Percentiles rank a stretch among this genome's conserved stretches.
Conservation (phyloP, 2,797 vertebrate species). For the Chloroceryle amazona region DNA sequence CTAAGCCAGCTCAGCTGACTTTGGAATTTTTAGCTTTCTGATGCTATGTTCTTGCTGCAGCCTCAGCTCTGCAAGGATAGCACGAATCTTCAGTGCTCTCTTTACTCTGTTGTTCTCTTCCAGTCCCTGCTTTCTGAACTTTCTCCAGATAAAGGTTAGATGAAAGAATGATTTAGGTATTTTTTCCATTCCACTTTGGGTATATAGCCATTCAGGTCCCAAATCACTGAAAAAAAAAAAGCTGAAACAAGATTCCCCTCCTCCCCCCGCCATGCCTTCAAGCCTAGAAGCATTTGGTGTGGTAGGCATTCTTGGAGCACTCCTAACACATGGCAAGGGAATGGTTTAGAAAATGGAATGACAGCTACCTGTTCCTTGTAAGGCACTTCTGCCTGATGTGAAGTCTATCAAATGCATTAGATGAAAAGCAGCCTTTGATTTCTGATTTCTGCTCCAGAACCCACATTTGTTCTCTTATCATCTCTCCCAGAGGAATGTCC, state of each 20-base stretch:
- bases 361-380: not conserved
- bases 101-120: not conserved
- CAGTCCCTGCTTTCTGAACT: not conserved
- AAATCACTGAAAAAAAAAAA: not conserved
- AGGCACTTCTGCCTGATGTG: not conserved
- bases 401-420: not conserved
- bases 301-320: not conserved
- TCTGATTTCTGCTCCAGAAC: not conserved
- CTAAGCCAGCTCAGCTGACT: constrained; percentile 52
- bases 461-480: not conserved
- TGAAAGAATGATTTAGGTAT: not conserved
- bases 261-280: not conserved
- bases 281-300: not conserved
- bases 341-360: not conserved
- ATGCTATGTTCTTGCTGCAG: not conserved
- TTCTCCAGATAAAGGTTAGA: not conserved
- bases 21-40: constrained; percentile 52
- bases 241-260: not conserved
- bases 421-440: not conserved
- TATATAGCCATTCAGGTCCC: not conserved
- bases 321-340: not conserved
- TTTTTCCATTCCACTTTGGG: not conserved
- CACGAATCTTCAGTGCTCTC: not conserved
- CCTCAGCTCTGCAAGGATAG: not conserved
- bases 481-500: not conserved